phyloP scores from a whole-genome alignment of 2,113 vertebrate species.

The Acanthochromis polyacanthus region DNA sequence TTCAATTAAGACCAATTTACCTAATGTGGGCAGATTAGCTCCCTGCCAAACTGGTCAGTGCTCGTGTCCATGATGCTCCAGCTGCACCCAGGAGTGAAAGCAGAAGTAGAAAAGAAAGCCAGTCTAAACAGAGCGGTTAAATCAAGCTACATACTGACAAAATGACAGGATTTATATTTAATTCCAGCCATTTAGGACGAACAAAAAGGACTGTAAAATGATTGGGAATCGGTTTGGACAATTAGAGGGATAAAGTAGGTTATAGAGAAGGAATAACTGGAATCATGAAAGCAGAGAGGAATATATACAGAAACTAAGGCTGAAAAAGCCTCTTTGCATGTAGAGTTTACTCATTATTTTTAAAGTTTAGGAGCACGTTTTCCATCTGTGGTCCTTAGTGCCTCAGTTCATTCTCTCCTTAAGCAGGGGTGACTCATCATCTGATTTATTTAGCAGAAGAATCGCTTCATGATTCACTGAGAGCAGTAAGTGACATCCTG shows the following conservation, averaged over 20 bases:
- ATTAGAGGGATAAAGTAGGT: neutral
- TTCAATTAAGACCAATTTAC: conserved; percentile 12
- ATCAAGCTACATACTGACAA: neutral
- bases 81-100: neutral
- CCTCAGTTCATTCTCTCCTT: neutral
- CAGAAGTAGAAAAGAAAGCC: neutral
- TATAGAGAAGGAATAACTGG: neutral
- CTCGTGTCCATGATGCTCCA: neutral
- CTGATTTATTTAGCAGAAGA: neutral
- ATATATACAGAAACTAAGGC: neutral
- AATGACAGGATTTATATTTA: neutral
- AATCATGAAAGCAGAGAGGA: neutral
- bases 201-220: neutral
- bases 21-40: conserved; percentile 36
- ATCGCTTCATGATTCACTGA: conserved; percentile 8
- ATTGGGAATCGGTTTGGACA: neutral
- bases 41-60: conserved; percentile 16
- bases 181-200: conserved; percentile 1
- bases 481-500: neutral
- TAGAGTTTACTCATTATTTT: too few species aligned
- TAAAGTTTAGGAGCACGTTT: neutral
- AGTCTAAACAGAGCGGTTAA: neutral
- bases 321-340: neutral
- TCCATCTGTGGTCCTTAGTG: neutral
- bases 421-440: conserved; percentile 3